Evolutionary conservation across 2,797 vertebrate species (phyloP), one percentile per base, ranked within the genome.

Genomic region (Dromococcyx pavoninus): DNA sequence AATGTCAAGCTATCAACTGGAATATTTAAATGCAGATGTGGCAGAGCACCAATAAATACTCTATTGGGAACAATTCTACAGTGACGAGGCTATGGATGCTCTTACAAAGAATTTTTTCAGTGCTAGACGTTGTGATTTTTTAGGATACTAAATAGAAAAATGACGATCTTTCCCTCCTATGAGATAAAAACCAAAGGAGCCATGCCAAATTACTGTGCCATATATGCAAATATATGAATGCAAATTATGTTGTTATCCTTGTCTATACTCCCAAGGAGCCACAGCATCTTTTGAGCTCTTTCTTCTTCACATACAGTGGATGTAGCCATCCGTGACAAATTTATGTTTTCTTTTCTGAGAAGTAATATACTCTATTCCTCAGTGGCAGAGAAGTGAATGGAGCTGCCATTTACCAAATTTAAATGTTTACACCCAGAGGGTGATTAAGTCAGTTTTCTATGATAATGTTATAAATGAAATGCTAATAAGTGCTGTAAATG

Each of bases 381-480:
- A 57, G 81, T 61, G 94, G 37, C 85, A 94, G 90, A 76, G 71
- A 93, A 97, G 60, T 83, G 87, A 97, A 95, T 60, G 60, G 54
- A 78, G 91, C 75, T 94, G 53, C 80, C 90, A 92, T 91, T 97
- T 95, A 79, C 85, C 72, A 95, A 91, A 90, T 95, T 93, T 97
- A 96, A 97, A 96, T 96, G 96, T 97, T 97, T 97, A 94, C 92
- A 95, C 82, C 77, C 89, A 73, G 88, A 95, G 79, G 91, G 96
- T 84, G 97, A 97, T 95, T 95, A 96, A 96, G 86, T 81, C 91
- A 96, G 95, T 97, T 97, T 88, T 69, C 85, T 86, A 95, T 87
- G 91, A 84, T 97, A 97, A 97, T 97, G 53, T 91, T 96, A 96
- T 97, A 96, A 97, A 96, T 96, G 86, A 96, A 97, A 97, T 96